A percentile compares a stretch with the other conserved stretches of the same genome.
Evolutionary conservation across 2,797 vertebrate species (phyloP).

Genomic region (Helostoma temminkii): DNA sequence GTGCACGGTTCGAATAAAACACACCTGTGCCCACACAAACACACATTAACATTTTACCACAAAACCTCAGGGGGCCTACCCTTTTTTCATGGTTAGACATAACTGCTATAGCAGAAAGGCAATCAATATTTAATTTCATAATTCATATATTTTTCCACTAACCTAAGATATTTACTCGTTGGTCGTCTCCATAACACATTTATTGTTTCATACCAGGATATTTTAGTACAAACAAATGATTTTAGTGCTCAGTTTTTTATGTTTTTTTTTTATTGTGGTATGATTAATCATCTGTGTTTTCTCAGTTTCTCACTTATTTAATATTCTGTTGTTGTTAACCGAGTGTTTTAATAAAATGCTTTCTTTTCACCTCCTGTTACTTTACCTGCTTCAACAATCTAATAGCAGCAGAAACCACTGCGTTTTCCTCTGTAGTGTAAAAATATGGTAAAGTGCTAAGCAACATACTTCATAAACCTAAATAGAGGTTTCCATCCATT

Average conservation of each 20-base stretch:
- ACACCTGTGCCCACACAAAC: slow-evolving; percentile 26
- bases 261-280: too few species aligned
- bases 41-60: slow-evolving; percentile 38
- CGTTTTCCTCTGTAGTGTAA: background rate
- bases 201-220: background rate
- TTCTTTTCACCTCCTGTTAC: too few species aligned
- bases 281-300: too few species aligned
- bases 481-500: slow-evolving; percentile 46
- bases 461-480: slow-evolving; percentile 5
- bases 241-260: too few species aligned
- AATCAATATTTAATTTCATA: slow-evolving; percentile 4
- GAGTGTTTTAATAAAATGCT: too few species aligned
- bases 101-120: slow-evolving; percentile 9
- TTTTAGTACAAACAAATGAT: too few species aligned
- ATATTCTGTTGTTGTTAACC: too few species aligned
- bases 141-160: slow-evolving; percentile 24
- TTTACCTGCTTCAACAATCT: background rate
- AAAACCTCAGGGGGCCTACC: slow-evolving; percentile 41
- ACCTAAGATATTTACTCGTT: slow-evolving; percentile 1
- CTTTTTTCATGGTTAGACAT: slow-evolving; percentile 20
- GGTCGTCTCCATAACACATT: background rate
- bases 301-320: too few species aligned
- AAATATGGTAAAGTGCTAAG: background rate
- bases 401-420: background rate
- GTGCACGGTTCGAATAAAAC: slow-evolving; percentile 18